Evolutionary conservation across 2,797 vertebrate genomes (phyloP), one percentile per base, ranked within the genome.

Genomic region (Lithobates pipiens): DNA sequence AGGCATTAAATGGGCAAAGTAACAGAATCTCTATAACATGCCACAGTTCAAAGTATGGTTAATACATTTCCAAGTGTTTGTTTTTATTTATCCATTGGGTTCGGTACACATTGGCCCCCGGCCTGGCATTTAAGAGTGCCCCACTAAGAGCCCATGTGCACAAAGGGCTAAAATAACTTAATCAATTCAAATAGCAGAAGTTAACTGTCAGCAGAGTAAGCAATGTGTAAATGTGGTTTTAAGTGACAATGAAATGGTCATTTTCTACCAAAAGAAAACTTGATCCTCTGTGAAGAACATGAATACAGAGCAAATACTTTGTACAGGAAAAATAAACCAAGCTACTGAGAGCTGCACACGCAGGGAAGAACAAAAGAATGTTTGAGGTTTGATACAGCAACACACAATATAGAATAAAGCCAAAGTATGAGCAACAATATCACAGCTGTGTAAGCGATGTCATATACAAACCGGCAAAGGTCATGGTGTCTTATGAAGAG

Each of bases 291-390:
- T 92, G 93, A 93, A 91, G 93, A 94, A 93, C 86, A 91, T 91
- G 94, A 94, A 91, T 90, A 91, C 91, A 92, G 93, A 91, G 90
- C 89, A 93, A 93, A 91, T 93, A 91, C 91, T 94, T 91, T 91
- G 71, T 18, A n/a, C 29, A 91, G 92, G 89, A 74, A 94, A 94
- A 94, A 93, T 91, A 94, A 94, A 93, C 91, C 91, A 91, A 92
- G 91, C 93, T 94, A 94, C 94, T 82, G 92, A 94, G 90, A 93
- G 89, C 91, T 91, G 91, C 91, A 90, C 90, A 91, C 90, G 91
- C 88, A 90, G 88, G 73, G 87, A 2, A 63, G 91, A 95, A 95
- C 92, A 94, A 94, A 95, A 94, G 92, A 91, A 91, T 90, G 86
- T 90, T 91, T 93, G 89, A 94, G 88, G 89, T 86, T 89, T 91